These are phyloP conservation scores for Nerophis lumbriciformis DNA, from an alignment of 2,113 vertebrate genomes.

Conservation along the genomic window DNA sequence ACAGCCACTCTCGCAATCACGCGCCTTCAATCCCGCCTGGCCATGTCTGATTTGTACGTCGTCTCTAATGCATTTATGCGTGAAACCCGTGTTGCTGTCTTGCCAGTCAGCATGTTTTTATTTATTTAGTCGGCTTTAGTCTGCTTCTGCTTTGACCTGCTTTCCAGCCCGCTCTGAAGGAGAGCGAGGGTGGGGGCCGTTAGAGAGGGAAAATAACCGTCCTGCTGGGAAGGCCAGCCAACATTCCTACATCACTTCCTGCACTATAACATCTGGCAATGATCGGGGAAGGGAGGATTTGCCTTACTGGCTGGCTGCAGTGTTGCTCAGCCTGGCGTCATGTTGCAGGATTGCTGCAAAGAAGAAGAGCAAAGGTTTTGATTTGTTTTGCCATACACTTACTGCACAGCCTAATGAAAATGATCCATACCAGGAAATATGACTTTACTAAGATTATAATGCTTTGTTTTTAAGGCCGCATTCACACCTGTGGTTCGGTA, in stretches of 20 bases:
- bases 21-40: background rate
- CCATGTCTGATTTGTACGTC: background rate
- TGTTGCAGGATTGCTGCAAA: conserved; percentile 22
- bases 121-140: conserved; percentile 2
- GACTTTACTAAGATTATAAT: background rate
- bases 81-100: background rate
- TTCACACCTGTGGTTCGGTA: too few relatives aligned
- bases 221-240: conserved; percentile 51
- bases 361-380: too few relatives aligned
- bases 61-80: too few relatives aligned
- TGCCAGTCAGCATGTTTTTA: conserved; percentile 17
- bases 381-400: background rate
- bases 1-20: conserved; percentile 1
- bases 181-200: conserved; percentile 29
- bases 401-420: background rate
- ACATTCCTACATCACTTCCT: conserved; percentile 71
- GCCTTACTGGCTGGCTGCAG: conserved; percentile 25
- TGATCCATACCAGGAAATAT: background rate
- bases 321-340: conserved; percentile 35
- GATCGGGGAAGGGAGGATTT: conserved; percentile 53
- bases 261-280: conserved; percentile 69
- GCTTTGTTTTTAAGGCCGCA: background rate
- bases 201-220: conserved; percentile 45
- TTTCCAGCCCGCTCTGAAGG: conserved; percentile 47
- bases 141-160: conserved; percentile 60